These are phyloP conservation scores for Scomber colias DNA, from an alignment of 2,113 vertebrate genomes.

Conservation along the genomic window DNA sequence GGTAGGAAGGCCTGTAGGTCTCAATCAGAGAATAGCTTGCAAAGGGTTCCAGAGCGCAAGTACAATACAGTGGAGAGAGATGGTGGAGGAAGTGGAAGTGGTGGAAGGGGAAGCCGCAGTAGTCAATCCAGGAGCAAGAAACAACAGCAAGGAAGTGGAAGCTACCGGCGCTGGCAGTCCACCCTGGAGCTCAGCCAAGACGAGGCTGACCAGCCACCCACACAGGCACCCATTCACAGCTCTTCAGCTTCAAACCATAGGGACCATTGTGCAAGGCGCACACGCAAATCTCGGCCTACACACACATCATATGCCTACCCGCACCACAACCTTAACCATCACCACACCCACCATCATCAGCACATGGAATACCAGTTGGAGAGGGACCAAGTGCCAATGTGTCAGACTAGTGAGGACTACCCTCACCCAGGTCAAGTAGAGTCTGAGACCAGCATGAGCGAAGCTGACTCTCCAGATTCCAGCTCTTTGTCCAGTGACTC, in stretches of 20 bases:
- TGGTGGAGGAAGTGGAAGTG: conserved; percentile 66
- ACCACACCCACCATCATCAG: conserved; percentile 58
- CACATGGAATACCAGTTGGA: conserved; percentile 67
- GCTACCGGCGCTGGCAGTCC: conserved; percentile 87
- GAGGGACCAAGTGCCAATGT: conserved; percentile 63
- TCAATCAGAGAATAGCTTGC: conserved; percentile 89
- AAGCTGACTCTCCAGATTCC: conserved; percentile 86
- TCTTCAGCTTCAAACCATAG: conserved; percentile 50
- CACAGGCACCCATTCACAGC: conserved; percentile 13
- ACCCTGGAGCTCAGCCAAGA: conserved; percentile 88
- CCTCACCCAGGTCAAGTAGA: conserved; percentile 68
- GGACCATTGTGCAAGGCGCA: conserved; percentile 63
- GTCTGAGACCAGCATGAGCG: conserved; percentile 86
- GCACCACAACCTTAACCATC: conserved; percentile 57
- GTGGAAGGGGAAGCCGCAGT: conserved; percentile 58
- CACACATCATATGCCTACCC: conserved; percentile 59
- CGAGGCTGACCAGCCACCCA: conserved; percentile 66
- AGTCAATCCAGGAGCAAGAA: conserved; percentile 75
- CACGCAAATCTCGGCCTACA: conserved; percentile 68
- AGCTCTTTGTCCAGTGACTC: conserved; percentile 89
- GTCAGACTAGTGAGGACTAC: conserved; percentile 65
- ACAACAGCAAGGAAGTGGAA: conserved; percentile 69
- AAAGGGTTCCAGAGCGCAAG: conserved; percentile 81
- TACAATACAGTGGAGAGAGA: conserved; percentile 86
- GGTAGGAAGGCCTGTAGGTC: conserved; percentile 87